These are phyloP conservation scores for Engraulis encrasicolus DNA, from an alignment of 2,113 vertebrate species.

Conservation along the genomic window DNA sequence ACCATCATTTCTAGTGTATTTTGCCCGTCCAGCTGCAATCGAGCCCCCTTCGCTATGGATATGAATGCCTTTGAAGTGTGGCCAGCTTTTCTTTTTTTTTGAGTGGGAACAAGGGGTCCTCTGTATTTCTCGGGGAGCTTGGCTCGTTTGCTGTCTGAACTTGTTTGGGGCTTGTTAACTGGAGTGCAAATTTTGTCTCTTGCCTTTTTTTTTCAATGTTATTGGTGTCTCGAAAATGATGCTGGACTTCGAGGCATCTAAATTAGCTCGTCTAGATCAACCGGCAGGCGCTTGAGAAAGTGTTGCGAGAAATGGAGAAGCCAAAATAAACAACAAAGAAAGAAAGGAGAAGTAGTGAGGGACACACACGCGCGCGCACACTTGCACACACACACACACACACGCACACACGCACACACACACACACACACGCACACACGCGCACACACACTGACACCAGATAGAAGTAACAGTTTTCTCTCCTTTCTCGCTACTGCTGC, in stretches of 20 bases:
- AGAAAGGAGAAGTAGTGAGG: background rate
- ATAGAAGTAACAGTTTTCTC: background rate
- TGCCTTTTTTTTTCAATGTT: background rate
- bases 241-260: background rate
- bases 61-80: background rate
- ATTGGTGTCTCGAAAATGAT: background rate
- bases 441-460: background rate
- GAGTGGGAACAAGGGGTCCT: background rate
- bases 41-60: background rate
- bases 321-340: conserved; percentile 14
- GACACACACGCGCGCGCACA: background rate
- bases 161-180: background rate
- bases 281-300: background rate
- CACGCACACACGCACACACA: background rate
- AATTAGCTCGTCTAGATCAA: background rate
- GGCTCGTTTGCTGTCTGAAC: background rate
- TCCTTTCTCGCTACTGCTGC: background rate
- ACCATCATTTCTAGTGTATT: background rate
- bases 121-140: background rate
- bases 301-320: background rate
- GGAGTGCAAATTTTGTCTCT: background rate
- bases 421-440: background rate
- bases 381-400: background rate
- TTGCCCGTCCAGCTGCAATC: background rate
- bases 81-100: background rate